Evolutionary conservation across 1,140 invertebrate genomes (phyloP), one percentile per base, ranked within the genome.

Genomic region (Gryon sp.): DNA sequence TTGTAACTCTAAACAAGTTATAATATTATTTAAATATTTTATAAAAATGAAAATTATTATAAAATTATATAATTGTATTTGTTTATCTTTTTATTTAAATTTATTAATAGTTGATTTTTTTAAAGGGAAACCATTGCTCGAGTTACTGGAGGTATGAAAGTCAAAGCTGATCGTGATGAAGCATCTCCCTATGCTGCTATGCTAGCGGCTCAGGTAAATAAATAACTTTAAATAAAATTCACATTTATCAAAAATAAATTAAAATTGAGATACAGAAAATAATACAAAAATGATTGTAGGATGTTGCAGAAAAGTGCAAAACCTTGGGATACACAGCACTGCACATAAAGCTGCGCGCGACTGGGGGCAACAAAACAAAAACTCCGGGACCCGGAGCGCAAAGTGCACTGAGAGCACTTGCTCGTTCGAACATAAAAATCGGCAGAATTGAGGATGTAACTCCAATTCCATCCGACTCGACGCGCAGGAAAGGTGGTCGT

Each of bases 111-210:
- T n/a, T n/a, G n/a, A n/a, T n/a, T n/a, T n/a, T n/a, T n/a, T 84
- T 82, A 11, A 72, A 95, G 97, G 83, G 98, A 99, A 95, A 99
- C 98, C 1, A 99, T 99, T 84, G 95, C 96, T 60, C 92, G 98
- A 84, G 96, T 99, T 22, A 99, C 99, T 83, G 99, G 99, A 87
- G 99, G 99, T 63, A 99, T 99, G 99, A 99, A 99, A 91, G 99
- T 99, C 0, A 99, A 99, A 89, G 98, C 98, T 83, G 99, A 99
- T 91, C 93, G 99, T 92, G 99, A 99, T 91, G 99, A 99, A 90
- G 96, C 98, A 80, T 99, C 98, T 20, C 99, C 99, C 9, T 99
- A 99, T 85, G 99, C 98, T 86, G 98, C 98, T 94, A 99, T 99
- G 98, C 98, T 99, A 90, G 99, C 99, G 85, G 98, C 98, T 76